Base-by-base conservation (phyloP, 1,140 invertebrate genomes). In the Plectrocnemia conspersa region DNA sequence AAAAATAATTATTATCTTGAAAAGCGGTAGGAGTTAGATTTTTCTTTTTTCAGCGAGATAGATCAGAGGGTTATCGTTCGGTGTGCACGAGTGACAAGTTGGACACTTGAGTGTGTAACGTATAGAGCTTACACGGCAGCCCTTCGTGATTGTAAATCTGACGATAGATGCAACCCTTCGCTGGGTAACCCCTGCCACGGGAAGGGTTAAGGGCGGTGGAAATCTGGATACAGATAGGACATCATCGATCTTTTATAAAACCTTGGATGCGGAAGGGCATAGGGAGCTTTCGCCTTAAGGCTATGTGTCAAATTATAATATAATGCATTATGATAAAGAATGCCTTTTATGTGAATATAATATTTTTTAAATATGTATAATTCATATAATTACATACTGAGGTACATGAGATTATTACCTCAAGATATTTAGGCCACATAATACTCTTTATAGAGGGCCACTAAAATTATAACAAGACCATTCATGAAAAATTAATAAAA, bases 41-140 rank as follows among this genome's bases (percentile, higher is more conserved):
- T 32, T 35, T 49, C 19, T 32, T 13, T 16, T 35, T 49, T 33
- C 25, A 27, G 16, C 35, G 22, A 52, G 49, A 52, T 52, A 52
- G 49, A 52, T 52, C 49, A 52, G 33, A 35, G 11, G 15, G 36
- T 49, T 23, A 25, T 52, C 25, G 22, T 13, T 11, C 22, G 6
- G 47, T 19, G 44, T n/a, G 27, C 42, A 23, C 32, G 27, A 46
- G 48, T 52, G 55, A 52, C 55, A 57, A 44, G 48, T 57, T 46
- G 55, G 48, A 57, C 48, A 57, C 55, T 57, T 52, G 19, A 54
- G 55, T 23, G 32, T 18, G 40, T 35, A n/a, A 35, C 23, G 48
- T 57, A 24, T 22, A 24, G 41, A 38, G 35, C 35, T 16, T 38
- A 7, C 27, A 29, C 27, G 27, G 6, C n/a, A 38, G 35, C 35